Base-by-base conservation (phyloP, 2,113 vertebrate genomes). In the Siniperca knerii region DNA sequence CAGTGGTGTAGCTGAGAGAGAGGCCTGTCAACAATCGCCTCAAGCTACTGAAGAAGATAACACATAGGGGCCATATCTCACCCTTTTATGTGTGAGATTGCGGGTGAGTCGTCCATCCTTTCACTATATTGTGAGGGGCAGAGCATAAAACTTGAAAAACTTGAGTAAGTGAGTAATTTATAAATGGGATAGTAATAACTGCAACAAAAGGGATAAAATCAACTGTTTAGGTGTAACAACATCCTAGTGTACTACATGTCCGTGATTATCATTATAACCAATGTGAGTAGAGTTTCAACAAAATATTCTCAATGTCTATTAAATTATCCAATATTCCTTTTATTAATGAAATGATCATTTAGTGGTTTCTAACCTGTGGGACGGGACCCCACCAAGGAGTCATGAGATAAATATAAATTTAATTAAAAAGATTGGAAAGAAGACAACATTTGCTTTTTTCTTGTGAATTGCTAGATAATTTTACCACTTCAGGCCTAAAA, bases 21-120 rank as follows among this genome's bases (percentile, higher is more conserved):
- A 81, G 77, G 75, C 79, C 90, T 84, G 92, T 93, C 91, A 92
- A 90, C 90, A 79, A 87, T 74, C 4, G 65, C 85, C 76, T 70
- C 68, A 8, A 89, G 79, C 87, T 71, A 82, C 76, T 68, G 75
- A 68, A 62, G 83, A 54, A 75, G 77, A 77, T 83, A 91, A 87
- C 76, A 73, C 74, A 68, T 58, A 48, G 72, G 76, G 79, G 88
- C 46, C 62, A 65, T 86, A 90, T 91, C 91, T 79, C 86, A 88
- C 70, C 83, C 87, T 78, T 68, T 83, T 77, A 85, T 76, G 91
- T 87, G 89, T 21, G 70, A 82, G 82, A 80, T 25, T 37, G 61
- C 7, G 18, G 64, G 82, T 2, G 52, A 52, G 78, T 67, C 37
- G 9, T 21, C 79, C 76, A 68, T 86, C 72, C 66, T 79, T 57